Conservation (phyloP, 2,113 vertebrate species). For the Steatornis caripensis region DNA sequence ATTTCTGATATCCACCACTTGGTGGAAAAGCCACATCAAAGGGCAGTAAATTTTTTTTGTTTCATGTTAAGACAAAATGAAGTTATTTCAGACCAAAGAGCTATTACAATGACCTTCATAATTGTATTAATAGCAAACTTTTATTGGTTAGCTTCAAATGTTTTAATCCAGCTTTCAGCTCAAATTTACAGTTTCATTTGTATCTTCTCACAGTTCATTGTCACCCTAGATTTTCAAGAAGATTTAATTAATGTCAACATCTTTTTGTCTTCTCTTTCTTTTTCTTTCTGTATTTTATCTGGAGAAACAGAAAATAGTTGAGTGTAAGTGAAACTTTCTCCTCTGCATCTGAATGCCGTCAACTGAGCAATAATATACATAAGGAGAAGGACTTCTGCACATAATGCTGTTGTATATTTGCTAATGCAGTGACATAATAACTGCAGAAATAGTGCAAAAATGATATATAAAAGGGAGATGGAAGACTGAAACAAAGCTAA, state of each 20-base stretch:
- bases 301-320: background rate
- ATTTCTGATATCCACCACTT: background rate
- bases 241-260: background rate
- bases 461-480: background rate
- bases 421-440: background rate
- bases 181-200: background rate
- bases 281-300: background rate
- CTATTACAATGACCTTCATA: background rate
- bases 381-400: background rate
- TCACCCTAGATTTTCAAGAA: background rate
- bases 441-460: background rate
- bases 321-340: background rate
- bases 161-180: background rate
- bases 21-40: background rate
- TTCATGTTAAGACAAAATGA: background rate
- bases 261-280: background rate
- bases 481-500: background rate
- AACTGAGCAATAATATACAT: background rate
- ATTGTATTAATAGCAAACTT: background rate
- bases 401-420: background rate
- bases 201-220: background rate
- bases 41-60: background rate
- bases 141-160: background rate
- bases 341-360: background rate
- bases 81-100: background rate